Evolutionary conservation across 2,113 vertebrate genomes (phyloP).

Genomic region (Bubo bubo): DNA sequence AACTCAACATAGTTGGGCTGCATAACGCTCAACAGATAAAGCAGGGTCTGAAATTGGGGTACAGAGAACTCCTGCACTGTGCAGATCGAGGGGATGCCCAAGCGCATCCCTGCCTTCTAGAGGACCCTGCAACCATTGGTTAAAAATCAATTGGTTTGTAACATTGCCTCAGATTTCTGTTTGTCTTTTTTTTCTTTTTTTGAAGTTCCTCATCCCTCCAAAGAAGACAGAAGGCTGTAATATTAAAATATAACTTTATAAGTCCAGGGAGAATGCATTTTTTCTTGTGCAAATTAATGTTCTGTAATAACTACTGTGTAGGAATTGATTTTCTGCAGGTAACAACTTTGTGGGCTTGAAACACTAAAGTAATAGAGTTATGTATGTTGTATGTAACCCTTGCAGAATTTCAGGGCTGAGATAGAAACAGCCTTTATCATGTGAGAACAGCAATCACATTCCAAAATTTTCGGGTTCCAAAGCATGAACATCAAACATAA

Average conservation of each 20-base stretch:
- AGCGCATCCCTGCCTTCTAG: neutral
- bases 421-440: conserved; percentile 10
- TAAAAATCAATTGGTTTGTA: neutral
- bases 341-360: neutral
- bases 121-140: neutral
- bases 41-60: neutral
- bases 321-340: conserved; percentile 38
- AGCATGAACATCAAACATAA: neutral
- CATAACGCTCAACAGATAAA: neutral
- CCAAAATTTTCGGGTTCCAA: conserved; percentile 9
- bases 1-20: neutral
- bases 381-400: neutral
- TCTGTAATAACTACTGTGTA: neutral
- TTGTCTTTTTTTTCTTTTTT: neutral
- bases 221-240: neutral
- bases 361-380: neutral
- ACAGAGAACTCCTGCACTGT: neutral
- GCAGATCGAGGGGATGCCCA: neutral
- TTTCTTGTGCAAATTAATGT: neutral
- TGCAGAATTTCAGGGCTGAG: neutral
- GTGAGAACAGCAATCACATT: neutral
- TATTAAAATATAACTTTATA: neutral
- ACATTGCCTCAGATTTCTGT: neutral
- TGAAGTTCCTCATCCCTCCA: neutral
- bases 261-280: neutral